Evolutionary conservation across 2,888 invertebrate species (phyloP).

Genomic region (Cacoxenus indagator): DNA sequence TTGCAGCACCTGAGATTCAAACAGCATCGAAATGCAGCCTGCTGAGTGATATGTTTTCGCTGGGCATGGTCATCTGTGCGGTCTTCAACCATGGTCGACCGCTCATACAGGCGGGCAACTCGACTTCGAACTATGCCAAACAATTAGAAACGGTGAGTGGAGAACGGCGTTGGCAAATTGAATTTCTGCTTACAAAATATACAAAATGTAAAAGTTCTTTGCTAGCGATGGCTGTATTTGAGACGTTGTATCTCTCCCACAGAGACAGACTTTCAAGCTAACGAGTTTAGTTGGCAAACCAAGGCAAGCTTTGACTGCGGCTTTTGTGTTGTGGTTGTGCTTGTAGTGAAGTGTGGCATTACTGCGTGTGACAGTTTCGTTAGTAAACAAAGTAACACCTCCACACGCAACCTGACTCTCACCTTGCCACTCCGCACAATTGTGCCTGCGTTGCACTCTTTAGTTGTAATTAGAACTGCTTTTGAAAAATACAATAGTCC

Average conservation of each 20-base stretch:
- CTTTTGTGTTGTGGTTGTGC: slow-evolving; percentile 34
- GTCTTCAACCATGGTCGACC: slow-evolving; percentile 92
- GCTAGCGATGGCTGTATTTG: neutral
- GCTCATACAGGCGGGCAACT: slow-evolving; percentile 92
- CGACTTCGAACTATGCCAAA: slow-evolving; percentile 88
- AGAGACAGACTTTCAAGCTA: neutral
- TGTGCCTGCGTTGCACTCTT: slow-evolving; percentile 45
- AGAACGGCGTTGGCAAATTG: slow-evolving; percentile 36
- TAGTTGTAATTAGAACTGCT: slow-evolving; percentile 55
- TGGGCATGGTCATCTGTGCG: slow-evolving; percentile 94
- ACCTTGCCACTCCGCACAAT: slow-evolving; percentile 22
- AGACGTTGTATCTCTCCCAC: no score
- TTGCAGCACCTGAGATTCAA: slow-evolving; percentile 93
- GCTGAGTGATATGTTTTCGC: slow-evolving; percentile 95
- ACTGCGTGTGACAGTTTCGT: slow-evolving; percentile 41
- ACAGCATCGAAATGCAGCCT: slow-evolving; percentile 84
- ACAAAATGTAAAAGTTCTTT: neutral
- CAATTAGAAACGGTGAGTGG: slow-evolving; percentile 89
- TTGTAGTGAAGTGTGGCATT: no score
- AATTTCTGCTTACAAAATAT: slow-evolving; percentile 35
- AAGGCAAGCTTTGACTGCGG: slow-evolving; percentile 8
- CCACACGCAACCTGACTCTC: no score
- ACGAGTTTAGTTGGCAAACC: neutral
- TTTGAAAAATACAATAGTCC: slow-evolving; percentile 60
- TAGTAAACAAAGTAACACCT: no score